Base-by-base conservation (phyloP, 2,113 vertebrate species). In the Erpornis zantholeuca region DNA sequence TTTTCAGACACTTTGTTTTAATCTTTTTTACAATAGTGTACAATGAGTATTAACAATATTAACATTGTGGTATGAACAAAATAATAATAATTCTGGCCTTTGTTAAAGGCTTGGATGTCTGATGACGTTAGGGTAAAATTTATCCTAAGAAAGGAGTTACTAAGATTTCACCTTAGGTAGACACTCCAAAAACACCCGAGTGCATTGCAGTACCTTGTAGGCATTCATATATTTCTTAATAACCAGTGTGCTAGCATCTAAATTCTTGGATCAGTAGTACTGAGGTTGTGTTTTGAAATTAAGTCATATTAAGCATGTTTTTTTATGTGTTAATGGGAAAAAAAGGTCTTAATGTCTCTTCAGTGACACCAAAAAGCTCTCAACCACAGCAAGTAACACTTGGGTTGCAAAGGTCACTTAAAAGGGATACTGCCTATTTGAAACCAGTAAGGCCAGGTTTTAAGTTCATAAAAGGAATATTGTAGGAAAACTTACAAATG, bases 381-480 rank as follows among this genome's bases (percentile, higher is more conserved):
- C 91, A 97, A 96, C 97, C 91, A 91, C 94, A 98, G 96, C 97
- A 98, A 98, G 98, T 98, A 98, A 98, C 98, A 98, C 98, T 98
- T 98, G 96, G 97, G 97, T 97, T 97, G 97, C 97, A 97, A 98
- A 98, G 98, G 98, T 98, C 98, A 98, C 98, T 98, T 98, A 97
- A 98, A 98, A 97, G 97, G 97, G 97, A 97, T 97, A 98, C 97
- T 97, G 97, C 97, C 96, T 97, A 97, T 97, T 95, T 97, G 97
- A 98, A 98, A 94, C 94, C 96, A 95, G 83, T 98, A 98, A 98
- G 98, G 98, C 98, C 97, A 98, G 97, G 97, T 97, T 97, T 97
- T 94, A 97, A 97, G 95, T 97, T 97, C 97, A 91, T 96, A 98
- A 98, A 98, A 98, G 96, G 95, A 98, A 97, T 96, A 93, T 90